Evolutionary conservation across 2,888 invertebrate species (phyloP).

Genomic region (Hyppa rectilinea): DNA sequence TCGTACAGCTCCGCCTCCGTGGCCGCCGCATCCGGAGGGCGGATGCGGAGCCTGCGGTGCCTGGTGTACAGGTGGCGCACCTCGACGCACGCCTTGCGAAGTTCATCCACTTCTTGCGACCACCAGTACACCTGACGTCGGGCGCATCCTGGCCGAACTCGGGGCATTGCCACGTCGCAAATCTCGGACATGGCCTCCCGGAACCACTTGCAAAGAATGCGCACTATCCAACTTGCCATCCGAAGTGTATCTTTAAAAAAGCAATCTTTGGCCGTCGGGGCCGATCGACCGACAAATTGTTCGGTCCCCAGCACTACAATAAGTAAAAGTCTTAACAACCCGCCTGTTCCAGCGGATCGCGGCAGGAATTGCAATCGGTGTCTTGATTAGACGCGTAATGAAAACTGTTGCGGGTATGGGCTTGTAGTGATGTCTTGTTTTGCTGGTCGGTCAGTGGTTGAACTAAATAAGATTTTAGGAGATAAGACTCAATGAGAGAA

Average conservation of each 20-base stretch:
- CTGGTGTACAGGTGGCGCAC: too few species aligned
- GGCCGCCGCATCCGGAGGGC: too few species aligned
- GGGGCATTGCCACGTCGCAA: too few species aligned
- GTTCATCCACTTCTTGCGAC: too few species aligned
- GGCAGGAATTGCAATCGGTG: constrained; percentile 66
- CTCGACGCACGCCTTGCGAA: too few species aligned
- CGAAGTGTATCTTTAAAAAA: constrained; percentile 59
- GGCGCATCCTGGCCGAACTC: too few species aligned
- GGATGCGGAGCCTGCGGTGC: too few species aligned
- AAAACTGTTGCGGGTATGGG: constrained; percentile 44
- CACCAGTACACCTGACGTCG: too few species aligned
- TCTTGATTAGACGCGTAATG: constrained; percentile 68
- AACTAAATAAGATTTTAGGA: too few species aligned
- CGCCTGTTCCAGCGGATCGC: constrained; percentile 55
- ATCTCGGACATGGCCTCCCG: too few species aligned
- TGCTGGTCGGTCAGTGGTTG: not conserved
- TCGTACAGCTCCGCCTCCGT: too few species aligned
- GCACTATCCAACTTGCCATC: constrained; percentile 34
- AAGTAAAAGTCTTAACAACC: constrained; percentile 68
- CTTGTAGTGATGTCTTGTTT: constrained; percentile 7
- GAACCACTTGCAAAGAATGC: constrained; percentile 48
- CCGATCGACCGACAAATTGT: constrained; percentile 67
- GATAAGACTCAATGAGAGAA: too few species aligned
- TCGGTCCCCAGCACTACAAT: constrained; percentile 57
- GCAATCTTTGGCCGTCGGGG: constrained; percentile 54